Percentiles rank a stretch among this genome's conserved stretches.
These are phyloP conservation scores for Anagyrus pseudococci DNA, from an alignment of 2,888 invertebrate species.

Conservation along the genomic window DNA sequence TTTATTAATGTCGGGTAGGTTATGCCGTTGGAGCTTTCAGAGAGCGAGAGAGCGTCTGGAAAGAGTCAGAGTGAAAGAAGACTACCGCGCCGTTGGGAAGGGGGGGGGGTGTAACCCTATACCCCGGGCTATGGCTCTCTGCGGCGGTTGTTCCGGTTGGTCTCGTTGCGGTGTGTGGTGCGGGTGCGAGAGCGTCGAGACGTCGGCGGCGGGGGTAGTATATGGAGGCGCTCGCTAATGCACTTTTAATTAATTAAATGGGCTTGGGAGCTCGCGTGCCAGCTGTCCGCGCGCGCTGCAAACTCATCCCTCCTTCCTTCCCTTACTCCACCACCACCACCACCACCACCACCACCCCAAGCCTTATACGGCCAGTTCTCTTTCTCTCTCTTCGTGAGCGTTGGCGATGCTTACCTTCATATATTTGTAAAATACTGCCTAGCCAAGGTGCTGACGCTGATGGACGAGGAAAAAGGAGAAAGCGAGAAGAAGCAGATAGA, in stretches of 20 bases:
- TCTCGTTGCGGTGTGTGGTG: background rate
- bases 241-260: conserved; percentile 63
- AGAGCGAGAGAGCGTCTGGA: too few relatives aligned
- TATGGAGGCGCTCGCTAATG: conserved; percentile 57
- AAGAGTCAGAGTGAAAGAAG: too few relatives aligned
- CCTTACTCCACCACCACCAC: background rate
- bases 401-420: background rate
- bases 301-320: conserved; percentile 52
- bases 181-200: background rate
- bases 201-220: too few relatives aligned
- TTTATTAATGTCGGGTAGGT: too few relatives aligned
- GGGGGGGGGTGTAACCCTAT: conserved; percentile 12
- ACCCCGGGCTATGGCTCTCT: background rate
- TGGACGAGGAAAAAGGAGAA: conserved; percentile 8
- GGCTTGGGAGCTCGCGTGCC: conserved; percentile 59
- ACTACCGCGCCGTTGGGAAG: background rate
- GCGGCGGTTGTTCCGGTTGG: background rate
- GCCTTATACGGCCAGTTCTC: conserved; percentile 1
- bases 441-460: background rate
- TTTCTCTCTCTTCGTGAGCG: background rate
- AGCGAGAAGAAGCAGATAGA: too few relatives aligned
- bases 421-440: conserved; percentile 5
- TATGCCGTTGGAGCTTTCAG: too few relatives aligned
- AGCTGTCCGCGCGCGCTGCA: conserved; percentile 55
- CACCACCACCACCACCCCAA: background rate